phyloP scores from a whole-genome alignment of 2,888 invertebrate species.

The Lasioglossum leucozonium region DNA sequence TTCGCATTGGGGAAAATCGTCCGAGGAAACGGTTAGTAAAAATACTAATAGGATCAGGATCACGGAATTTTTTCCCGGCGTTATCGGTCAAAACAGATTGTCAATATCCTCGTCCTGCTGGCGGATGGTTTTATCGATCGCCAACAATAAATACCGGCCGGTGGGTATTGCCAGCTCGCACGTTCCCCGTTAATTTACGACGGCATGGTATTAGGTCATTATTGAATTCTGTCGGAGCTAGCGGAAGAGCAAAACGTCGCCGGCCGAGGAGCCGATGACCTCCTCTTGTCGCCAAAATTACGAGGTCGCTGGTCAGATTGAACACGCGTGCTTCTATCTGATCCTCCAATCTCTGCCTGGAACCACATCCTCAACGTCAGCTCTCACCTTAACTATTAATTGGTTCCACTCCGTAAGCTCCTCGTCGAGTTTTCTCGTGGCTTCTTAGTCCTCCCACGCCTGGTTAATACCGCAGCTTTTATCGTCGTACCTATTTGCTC shows the following conservation, averaged over 20 bases:
- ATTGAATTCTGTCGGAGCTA: slow-evolving; percentile 69
- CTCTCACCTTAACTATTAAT: slow-evolving; percentile 11
- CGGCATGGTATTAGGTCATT: slow-evolving; percentile 72
- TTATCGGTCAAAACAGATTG: slow-evolving; percentile 65
- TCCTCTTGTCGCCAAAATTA: slow-evolving; percentile 43
- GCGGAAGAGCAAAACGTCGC: slow-evolving; percentile 42
- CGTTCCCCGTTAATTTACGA: slow-evolving; percentile 74
- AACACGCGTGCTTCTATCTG: background rate
- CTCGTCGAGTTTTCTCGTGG: background rate
- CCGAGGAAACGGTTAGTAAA: background rate
- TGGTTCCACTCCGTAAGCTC: background rate
- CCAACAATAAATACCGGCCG: slow-evolving; percentile 73
- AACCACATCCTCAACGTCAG: slow-evolving; percentile 3
- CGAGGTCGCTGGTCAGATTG: slow-evolving; percentile 5
- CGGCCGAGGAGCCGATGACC: slow-evolving; percentile 29
- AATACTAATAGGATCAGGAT: background rate
- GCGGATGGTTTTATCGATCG: slow-evolving; percentile 74
- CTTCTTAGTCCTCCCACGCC: background rate
- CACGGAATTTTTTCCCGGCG: slow-evolving; percentile 41
- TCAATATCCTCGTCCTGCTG: slow-evolving; percentile 64
- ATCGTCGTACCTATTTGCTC: background rate
- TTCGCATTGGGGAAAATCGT: background rate
- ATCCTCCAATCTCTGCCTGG: slow-evolving; percentile 2
- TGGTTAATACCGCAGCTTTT: background rate
- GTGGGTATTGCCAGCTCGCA: slow-evolving; percentile 71